A percentile compares a stretch with the other conserved stretches of the same genome.
These are phyloP conservation scores for Opisthocomus hoazin DNA, from an alignment of 2,113 vertebrate species.

Conservation along the genomic window DNA sequence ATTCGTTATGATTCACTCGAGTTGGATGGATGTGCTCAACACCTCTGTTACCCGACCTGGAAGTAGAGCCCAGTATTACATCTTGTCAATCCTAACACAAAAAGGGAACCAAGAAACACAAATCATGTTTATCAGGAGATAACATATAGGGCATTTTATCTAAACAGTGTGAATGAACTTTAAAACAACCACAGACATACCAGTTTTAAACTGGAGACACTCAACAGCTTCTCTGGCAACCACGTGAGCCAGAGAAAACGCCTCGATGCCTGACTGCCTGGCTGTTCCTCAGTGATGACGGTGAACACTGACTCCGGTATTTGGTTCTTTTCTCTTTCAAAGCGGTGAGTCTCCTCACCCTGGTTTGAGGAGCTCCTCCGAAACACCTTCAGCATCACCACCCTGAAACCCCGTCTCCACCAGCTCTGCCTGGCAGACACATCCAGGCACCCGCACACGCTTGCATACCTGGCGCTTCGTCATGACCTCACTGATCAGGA, in stretches of 20 bases:
- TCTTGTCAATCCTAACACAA: not conserved
- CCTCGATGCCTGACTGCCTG: too few relatives aligned
- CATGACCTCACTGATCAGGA: not conserved
- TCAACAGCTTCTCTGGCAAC: not conserved
- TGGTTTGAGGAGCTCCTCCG: not conserved
- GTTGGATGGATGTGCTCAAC: not conserved
- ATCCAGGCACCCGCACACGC: too few relatives aligned
- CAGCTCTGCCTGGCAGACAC: not conserved
- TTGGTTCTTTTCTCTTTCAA: not conserved
- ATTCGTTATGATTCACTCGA: too few relatives aligned
- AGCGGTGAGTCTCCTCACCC: rapidly evolving
- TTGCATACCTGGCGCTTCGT: rapidly evolving
- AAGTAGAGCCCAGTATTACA: not conserved
- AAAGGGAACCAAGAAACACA: not conserved
- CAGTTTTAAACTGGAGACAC: too few relatives aligned
- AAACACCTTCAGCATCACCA: not conserved
- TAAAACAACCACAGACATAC: too few relatives aligned
- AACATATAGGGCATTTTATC: not conserved
- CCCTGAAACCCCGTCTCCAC: not conserved
- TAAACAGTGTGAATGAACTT: too few relatives aligned
- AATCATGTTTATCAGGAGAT: not conserved
- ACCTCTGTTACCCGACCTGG: rapidly evolving
- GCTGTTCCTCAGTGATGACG: rapidly evolving
- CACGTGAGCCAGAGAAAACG: not conserved
- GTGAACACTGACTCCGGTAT: not conserved